phyloP scores from a whole-genome alignment of 2,888 invertebrate species.

The Thymelicus lineola region DNA sequence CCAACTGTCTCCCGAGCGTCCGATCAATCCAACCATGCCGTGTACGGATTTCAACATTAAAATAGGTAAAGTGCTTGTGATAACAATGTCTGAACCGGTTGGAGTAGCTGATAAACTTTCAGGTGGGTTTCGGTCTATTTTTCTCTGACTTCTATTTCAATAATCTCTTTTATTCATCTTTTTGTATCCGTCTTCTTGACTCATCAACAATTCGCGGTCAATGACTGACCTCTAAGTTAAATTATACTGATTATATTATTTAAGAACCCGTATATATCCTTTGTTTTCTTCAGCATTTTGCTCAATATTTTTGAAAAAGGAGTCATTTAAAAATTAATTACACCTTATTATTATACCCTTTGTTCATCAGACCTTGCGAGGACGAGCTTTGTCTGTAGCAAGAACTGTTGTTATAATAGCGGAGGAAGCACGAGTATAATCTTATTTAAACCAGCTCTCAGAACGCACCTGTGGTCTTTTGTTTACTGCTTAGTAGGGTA shows the following conservation, averaged over 20 bases:
- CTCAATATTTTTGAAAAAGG: background rate
- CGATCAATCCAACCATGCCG: conserved; percentile 5
- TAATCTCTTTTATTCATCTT: background rate
- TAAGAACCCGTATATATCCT: background rate
- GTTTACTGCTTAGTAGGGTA: background rate
- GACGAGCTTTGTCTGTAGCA: too few relatives aligned
- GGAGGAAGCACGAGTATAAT: too few relatives aligned
- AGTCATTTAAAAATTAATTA: background rate
- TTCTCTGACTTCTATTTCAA: too few relatives aligned
- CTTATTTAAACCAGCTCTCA: too few relatives aligned
- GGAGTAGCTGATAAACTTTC: background rate
- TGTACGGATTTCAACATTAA: conserved; percentile 12
- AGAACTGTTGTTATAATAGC: too few relatives aligned
- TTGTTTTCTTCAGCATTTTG: background rate
- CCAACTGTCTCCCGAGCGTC: background rate
- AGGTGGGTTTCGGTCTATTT: background rate
- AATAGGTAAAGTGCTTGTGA: conserved; percentile 10
- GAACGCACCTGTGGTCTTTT: conserved; percentile 10
- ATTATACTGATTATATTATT: background rate
- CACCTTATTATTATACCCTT: too few relatives aligned
- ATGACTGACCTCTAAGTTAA: background rate
- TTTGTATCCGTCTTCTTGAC: background rate
- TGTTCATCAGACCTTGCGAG: too few relatives aligned
- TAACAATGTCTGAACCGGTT: background rate
- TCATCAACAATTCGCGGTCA: background rate